phyloP scores from a whole-genome alignment of 2,113 vertebrate species.

The Sorex fumeus region DNA sequence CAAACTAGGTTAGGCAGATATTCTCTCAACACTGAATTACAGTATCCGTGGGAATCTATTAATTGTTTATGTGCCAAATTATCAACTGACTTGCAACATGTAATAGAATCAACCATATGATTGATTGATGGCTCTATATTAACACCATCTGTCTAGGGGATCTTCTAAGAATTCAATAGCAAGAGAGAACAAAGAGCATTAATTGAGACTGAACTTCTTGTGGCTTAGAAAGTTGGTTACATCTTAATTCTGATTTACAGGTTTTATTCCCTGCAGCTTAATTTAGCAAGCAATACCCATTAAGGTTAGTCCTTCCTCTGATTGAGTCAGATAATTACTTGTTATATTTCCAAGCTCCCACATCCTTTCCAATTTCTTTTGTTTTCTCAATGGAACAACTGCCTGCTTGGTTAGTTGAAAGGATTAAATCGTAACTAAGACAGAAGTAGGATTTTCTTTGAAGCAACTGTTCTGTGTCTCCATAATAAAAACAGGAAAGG shows the following conservation, averaged over 20 bases:
- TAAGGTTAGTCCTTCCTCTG: conserved; percentile 19
- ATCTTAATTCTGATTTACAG: conserved; percentile 48
- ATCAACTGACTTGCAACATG: conserved; percentile 13
- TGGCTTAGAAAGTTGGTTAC: conserved; percentile 58
- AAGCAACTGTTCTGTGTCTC: background rate
- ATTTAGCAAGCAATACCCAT: conserved; percentile 56
- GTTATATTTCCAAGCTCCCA: conserved; percentile 41
- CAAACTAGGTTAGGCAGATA: background rate
- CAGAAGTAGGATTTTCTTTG: conserved; percentile 17
- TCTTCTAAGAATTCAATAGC: conserved; percentile 6
- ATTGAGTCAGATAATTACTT: conserved; percentile 68
- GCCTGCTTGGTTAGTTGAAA: conserved; percentile 1
- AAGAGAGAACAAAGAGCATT: conserved; percentile 6
- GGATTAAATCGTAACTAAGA: conserved; percentile 49
- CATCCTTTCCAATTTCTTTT: conserved; percentile 58
- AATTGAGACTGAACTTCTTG: conserved; percentile 50
- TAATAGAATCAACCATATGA: conserved; percentile 27
- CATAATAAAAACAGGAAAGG: conserved; percentile 39
- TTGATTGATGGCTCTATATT: background rate
- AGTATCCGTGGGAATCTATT: background rate
- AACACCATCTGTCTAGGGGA: conserved; percentile 10
- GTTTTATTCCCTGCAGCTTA: conserved; percentile 53
- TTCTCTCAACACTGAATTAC: background rate
- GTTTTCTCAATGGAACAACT: conserved; percentile 52
- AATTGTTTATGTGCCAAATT: conserved; percentile 13